These are phyloP conservation scores for Tenthredo mesomela DNA, from an alignment of 2,888 invertebrate species.

Conservation along the genomic window DNA sequence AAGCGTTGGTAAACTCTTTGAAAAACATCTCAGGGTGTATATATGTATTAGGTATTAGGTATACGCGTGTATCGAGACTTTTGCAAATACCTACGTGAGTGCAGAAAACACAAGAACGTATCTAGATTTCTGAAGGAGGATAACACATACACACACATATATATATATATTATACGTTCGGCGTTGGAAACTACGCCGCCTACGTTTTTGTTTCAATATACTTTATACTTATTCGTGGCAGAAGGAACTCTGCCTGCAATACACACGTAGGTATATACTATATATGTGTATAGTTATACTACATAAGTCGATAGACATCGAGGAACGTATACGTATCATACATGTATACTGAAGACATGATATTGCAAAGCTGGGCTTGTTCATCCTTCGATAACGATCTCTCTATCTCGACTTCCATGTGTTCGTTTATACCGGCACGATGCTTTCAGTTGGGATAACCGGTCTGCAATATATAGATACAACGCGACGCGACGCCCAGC, in stretches of 20 bases:
- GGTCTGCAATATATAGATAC: slow-evolving; percentile 46
- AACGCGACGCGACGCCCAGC: background rate
- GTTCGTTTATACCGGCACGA: background rate
- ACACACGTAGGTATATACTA: background rate
- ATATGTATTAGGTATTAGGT: too few species aligned
- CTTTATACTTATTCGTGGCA: slow-evolving; percentile 5
- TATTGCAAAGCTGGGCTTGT: slow-evolving; percentile 25
- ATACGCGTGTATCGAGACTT: background rate
- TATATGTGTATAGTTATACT: background rate
- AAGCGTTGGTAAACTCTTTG: slow-evolving; percentile 12
- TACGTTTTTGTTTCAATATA: slow-evolving; percentile 20
- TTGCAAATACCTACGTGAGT: background rate
- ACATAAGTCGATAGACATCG: background rate
- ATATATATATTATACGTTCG: background rate
- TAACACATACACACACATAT: background rate
- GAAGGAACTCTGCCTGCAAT: background rate
- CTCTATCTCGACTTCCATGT: slow-evolving; percentile 11
- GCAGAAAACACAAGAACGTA: background rate
- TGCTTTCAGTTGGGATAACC: slow-evolving; percentile 10
- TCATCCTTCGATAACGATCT: slow-evolving; percentile 39
- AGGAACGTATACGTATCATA: background rate
- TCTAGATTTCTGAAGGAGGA: background rate
- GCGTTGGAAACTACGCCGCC: background rate
- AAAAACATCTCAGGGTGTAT: background rate
- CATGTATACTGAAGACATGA: background rate